Percentiles rank a stretch among this genome's conserved stretches.
Evolutionary conservation across 2,797 vertebrate genomes (phyloP).

Genomic region (Scleropages formosus): DNA sequence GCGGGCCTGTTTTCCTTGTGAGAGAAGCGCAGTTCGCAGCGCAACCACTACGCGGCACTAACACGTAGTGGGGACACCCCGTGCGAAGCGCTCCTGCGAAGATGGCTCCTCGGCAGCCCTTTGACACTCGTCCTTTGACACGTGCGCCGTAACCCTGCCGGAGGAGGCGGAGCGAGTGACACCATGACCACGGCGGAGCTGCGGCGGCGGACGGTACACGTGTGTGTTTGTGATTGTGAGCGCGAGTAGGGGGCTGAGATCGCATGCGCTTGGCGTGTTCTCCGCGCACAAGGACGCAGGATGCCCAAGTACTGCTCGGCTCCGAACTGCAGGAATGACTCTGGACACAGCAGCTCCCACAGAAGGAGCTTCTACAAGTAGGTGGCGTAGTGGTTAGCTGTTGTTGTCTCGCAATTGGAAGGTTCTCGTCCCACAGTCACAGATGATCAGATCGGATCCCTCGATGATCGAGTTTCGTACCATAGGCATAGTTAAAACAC

Average conservation of each 20-base stretch:
- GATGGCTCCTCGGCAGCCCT: neutral
- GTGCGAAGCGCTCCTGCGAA: neutral
- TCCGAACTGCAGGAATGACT: constrained; percentile 61
- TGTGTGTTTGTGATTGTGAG: constrained; percentile 10
- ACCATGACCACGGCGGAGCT: neutral
- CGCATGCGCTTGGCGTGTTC: neutral
- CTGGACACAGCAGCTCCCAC: constrained; percentile 48
- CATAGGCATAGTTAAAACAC: too few relatives aligned
- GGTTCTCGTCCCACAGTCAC: too few relatives aligned
- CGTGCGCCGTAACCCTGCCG: constrained; percentile 3
- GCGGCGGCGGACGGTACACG: constrained; percentile 50
- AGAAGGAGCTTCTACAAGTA: constrained; percentile 70
- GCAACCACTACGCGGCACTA: constrained; percentile 20
- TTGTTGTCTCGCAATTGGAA: too few relatives aligned
- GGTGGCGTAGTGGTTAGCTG: constrained; percentile 38
- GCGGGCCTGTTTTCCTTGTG: neutral
- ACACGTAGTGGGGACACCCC: neutral
- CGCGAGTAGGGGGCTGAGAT: neutral
- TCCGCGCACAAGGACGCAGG: constrained; percentile 36
- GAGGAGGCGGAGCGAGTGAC: neutral
- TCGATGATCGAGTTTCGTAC: too few relatives aligned
- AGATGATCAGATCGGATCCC: too few relatives aligned
- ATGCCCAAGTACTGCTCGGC: constrained; percentile 70
- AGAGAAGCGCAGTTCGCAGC: neutral
- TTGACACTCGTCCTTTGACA: constrained; percentile 26